Base-by-base conservation (phyloP, 2,113 vertebrate genomes). In the Silurus asotus region DNA sequence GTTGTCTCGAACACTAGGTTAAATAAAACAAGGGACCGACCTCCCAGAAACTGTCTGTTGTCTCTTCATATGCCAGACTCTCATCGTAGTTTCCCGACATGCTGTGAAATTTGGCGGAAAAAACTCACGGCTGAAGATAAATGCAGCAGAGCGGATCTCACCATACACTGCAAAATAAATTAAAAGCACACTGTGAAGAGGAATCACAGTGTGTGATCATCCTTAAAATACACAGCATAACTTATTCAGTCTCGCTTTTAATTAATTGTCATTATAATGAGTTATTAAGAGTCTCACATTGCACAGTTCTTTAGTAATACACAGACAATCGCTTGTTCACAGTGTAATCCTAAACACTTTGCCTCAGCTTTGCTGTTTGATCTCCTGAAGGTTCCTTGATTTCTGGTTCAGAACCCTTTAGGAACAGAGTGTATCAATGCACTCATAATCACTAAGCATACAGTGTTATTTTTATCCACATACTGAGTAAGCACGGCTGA, bases 41-140 rank as follows among this genome's bases (percentile, higher is more conserved):
- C 98, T 99, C 98, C 97, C 97, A 99, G 94, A 99, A 99, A 93
- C 97, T 99, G 95, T 99, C 97, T 0, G 96, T 97, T 56, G 91
- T 95, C 93, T 97, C 97, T 90, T 95, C 91, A 15, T 92, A 94
- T 8, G 93, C 93, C 0, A 94, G 94, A 1, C 94, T 92, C 88
- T 99, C 98, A 0, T 99, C 97, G 10, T 97, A 98, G 90, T 93
- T 95, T 88, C 96, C 96, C 15, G 97, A 99, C 98, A 99, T 99
- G 94, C 89, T 96, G 91, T 91, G 9, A 84, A 92, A 81, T 88
- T 84, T 87, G 90, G 91, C 88, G 89, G 79, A 89, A 87, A 49
- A 49, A 90, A 87, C 65, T 91, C 90, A 85, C 91, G 89, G 90
- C 87, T 88, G 89, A 88, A 88, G 87, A 10, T 84, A 87, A 90